Evolutionary conservation across 2,113 vertebrate genomes (phyloP).

Genomic region (Psilopsiagon aurifrons): DNA sequence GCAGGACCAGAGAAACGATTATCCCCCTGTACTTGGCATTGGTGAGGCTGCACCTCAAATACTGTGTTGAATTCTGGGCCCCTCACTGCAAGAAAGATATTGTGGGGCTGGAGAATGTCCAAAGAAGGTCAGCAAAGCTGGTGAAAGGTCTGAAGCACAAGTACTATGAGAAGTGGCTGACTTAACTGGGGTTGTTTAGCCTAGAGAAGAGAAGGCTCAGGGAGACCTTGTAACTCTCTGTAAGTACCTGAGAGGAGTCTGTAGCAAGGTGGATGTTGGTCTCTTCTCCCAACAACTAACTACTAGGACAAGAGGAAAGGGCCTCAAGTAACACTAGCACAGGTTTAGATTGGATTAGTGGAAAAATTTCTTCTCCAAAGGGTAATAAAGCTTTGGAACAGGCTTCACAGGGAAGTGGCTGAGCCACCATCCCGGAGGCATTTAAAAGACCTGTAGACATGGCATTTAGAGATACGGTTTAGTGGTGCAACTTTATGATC

Average conservation of each 20-base stretch:
- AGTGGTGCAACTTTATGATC: neutral
- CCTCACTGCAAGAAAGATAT: neutral
- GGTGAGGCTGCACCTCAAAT: neutral
- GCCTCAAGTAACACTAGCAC: fast-evolving
- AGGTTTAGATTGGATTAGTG: neutral
- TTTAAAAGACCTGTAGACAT: neutral
- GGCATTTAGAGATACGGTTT: neutral
- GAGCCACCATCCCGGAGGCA: neutral
- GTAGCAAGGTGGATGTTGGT: neutral
- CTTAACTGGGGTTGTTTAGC: neutral
- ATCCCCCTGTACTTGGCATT: neutral
- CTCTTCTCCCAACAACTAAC: neutral
- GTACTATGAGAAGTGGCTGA: neutral
- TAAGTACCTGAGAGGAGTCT: neutral
- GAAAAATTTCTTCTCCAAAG: neutral
- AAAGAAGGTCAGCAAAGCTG: neutral
- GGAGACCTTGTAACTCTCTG: neutral
- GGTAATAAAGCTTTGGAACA: neutral
- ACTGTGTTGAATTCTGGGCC: neutral
- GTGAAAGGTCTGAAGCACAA: neutral
- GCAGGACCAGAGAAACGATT: neutral
- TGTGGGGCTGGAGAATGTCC: neutral
- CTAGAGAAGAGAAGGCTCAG: neutral
- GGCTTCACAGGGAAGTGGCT: neutral
- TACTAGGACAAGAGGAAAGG: neutral